Conservation (phyloP, 2,888 invertebrate species). For the Chymomyza caudatula region DNA sequence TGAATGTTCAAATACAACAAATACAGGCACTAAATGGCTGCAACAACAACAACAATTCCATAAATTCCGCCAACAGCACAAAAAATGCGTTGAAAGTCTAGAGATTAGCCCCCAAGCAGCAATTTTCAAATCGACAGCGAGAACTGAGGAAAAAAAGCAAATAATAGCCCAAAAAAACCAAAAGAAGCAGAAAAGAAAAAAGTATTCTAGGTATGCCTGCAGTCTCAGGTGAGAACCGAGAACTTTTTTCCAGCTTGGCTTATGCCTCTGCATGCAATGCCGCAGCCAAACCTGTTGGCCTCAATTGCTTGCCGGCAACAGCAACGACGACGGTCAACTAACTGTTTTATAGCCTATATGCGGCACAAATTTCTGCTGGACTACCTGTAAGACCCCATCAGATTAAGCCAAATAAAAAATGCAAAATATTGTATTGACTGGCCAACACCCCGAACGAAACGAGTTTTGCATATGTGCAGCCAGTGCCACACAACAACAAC, state of each 20-base stretch:
- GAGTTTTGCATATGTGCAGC: background rate
- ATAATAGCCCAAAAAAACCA: slow-evolving; percentile 12
- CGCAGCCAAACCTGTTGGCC: slow-evolving; percentile 60
- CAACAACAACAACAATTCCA: background rate
- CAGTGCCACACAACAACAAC: background rate
- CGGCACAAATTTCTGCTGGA: background rate
- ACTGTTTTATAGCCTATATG: slow-evolving; percentile 56
- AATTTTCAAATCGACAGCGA: slow-evolving; percentile 13
- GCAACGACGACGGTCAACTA: slow-evolving; percentile 52
- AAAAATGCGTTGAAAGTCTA: slow-evolving; percentile 20
- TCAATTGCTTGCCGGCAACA: slow-evolving; percentile 36
- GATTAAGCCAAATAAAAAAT: slow-evolving; percentile 53
- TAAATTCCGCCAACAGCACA: background rate
- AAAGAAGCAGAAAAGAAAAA: background rate
- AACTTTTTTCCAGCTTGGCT: slow-evolving; percentile 32
- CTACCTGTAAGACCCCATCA: slow-evolving; percentile 28
- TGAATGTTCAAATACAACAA: too few relatives aligned
- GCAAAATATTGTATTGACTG: slow-evolving; percentile 54
- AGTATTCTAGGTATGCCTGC: slow-evolving; percentile 10
- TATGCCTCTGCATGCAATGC: background rate
- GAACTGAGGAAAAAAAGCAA: background rate
- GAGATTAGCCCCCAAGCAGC: slow-evolving; percentile 26
- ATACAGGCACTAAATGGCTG: background rate
- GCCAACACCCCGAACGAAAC: slow-evolving; percentile 4
- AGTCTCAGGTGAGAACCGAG: slow-evolving; percentile 16